Evolutionary conservation across 1,140 invertebrate species (phyloP).

Genomic region (Helicoverpa armigera): DNA sequence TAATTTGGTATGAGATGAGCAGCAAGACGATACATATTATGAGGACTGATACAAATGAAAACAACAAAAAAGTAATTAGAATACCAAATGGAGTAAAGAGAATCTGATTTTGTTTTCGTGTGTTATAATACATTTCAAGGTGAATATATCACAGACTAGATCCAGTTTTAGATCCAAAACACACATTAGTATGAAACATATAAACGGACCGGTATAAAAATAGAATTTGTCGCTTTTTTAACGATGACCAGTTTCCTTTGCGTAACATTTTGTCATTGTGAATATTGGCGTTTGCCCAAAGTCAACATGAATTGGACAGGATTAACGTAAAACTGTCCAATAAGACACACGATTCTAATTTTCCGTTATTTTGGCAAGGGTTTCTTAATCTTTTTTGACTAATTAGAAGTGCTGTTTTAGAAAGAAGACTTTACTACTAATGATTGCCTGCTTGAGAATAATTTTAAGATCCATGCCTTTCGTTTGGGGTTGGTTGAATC

Average conservation of each 20-base stretch:
- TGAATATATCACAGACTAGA: neutral
- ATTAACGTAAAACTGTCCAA: conserved; percentile 42
- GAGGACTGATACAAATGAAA: too few relatives aligned
- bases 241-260: conserved; percentile 22
- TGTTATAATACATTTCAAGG: neutral
- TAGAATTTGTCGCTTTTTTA: conserved; percentile 15
- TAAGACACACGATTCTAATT: conserved; percentile 27
- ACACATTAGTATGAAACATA: neutral
- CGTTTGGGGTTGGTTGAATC: neutral
- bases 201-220: neutral
- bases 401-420: neutral
- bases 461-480: too few relatives aligned
- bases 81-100: neutral
- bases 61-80: neutral
- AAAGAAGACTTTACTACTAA: neutral
- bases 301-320: conserved; percentile 45
- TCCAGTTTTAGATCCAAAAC: neutral
- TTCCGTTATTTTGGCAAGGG: conserved; percentile 41
- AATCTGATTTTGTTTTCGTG: neutral
- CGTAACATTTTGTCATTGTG: conserved; percentile 15
- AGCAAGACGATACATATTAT: too few relatives aligned
- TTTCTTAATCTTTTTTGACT: neutral
- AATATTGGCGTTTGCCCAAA: conserved; percentile 54
- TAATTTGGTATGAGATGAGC: too few relatives aligned
- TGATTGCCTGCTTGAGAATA: too few relatives aligned